Evolutionary conservation across 2,113 vertebrate species (phyloP).

Genomic region (Aegithalos caudatus): DNA sequence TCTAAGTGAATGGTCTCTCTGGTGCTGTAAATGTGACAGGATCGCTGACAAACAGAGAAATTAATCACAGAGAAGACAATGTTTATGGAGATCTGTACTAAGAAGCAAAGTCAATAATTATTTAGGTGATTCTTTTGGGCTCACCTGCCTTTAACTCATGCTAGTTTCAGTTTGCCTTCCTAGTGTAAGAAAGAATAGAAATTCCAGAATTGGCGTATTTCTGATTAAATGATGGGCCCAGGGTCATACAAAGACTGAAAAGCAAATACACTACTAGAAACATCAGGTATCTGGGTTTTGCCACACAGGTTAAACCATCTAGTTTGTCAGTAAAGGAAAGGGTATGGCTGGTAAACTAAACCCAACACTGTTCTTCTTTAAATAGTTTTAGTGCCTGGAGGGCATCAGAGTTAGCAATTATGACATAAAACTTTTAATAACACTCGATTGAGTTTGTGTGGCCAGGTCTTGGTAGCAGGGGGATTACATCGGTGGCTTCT

Average conservation of each 20-base stretch:
- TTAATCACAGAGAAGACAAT: neutral
- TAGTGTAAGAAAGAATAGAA: neutral
- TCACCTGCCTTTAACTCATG: neutral
- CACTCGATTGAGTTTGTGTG: neutral
- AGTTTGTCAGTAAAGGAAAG: neutral
- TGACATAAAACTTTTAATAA: neutral
- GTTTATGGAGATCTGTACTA: neutral
- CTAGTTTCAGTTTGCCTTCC: neutral
- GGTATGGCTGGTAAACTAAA: neutral
- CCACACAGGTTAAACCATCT: neutral
- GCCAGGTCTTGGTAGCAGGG: neutral
- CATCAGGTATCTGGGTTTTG: neutral
- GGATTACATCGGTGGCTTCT: neutral
- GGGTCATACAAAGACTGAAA: neutral
- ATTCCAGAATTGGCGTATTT: neutral
- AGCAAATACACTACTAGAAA: neutral
- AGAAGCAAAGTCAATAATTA: neutral
- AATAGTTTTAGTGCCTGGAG: neutral
- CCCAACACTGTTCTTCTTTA: neutral
- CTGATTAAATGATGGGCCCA: neutral
- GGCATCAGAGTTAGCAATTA: neutral
- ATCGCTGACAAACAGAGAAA: neutral
- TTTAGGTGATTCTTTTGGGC: neutral
- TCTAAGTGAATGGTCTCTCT: neutral
- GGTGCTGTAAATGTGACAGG: neutral